phyloP scores from a whole-genome alignment of 2,113 vertebrate genomes.

The Galemys pyrenaicus region DNA sequence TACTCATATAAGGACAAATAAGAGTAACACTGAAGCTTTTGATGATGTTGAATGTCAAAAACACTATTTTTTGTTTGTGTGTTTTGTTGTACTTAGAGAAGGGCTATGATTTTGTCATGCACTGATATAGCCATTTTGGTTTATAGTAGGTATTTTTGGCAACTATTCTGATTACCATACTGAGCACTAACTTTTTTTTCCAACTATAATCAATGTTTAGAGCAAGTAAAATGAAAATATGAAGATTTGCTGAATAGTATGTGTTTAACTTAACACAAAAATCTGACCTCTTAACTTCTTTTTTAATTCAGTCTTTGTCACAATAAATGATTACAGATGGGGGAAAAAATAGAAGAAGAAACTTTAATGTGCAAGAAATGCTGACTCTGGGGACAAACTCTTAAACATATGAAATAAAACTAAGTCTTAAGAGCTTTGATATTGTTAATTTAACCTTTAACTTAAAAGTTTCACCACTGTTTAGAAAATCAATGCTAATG shows the following conservation, averaged over 20 bases:
- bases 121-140: not conserved
- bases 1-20: not conserved
- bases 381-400: not conserved
- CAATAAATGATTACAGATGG: not conserved
- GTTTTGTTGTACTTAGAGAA: not conserved
- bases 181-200: not conserved
- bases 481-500: not conserved
- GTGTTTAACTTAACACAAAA: not conserved
- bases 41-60: not conserved
- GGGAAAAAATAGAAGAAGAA: not conserved
- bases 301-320: not conserved
- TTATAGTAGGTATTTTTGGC: not conserved
- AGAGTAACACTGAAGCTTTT: not conserved
- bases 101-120: not conserved
- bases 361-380: not conserved
- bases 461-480: not conserved
- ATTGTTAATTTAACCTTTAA: slow-evolving; percentile 3
- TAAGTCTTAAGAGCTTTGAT: not conserved
- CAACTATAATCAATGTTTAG: not conserved
- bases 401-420: not conserved
- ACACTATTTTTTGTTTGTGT: not conserved
- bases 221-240: not conserved
- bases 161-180: not conserved
- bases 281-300: not conserved
- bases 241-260: not conserved